phyloP scores from a whole-genome alignment of 37 sponge, comb jelly and placozoan species.

The Cliona cf. orientalis region DNA sequence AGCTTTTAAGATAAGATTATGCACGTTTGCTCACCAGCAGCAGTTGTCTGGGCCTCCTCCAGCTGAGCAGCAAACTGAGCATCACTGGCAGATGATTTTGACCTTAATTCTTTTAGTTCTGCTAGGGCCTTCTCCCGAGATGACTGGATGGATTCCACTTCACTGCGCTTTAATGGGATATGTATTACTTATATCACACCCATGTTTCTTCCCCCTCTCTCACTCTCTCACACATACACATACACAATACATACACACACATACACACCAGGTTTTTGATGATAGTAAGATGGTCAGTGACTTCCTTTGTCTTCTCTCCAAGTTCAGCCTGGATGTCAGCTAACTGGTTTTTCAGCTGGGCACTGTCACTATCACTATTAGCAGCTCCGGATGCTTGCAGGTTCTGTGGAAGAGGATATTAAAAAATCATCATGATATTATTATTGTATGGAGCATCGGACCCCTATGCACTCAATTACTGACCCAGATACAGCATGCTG shows the following conservation, averaged over 20 bases:
- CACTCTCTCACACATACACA: constrained; percentile 25
- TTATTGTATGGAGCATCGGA: too few relatives aligned
- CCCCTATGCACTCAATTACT: too few relatives aligned
- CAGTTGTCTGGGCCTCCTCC: too few relatives aligned
- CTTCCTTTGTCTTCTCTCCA: constrained; percentile 12
- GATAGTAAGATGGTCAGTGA: not conserved
- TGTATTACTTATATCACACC: too few relatives aligned
- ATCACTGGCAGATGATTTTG: not conserved
- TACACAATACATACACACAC: constrained; percentile 47
- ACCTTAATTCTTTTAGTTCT: not conserved
- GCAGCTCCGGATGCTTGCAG: too few relatives aligned
- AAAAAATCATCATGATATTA: too few relatives aligned
- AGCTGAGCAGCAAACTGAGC: not conserved
- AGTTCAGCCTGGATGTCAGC: not conserved
- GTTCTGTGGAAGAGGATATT: too few relatives aligned
- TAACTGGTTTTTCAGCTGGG: constrained; percentile 25
- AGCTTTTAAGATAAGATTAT: too few relatives aligned
- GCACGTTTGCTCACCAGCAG: constrained; percentile 3
- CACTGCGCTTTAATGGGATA: not conserved
- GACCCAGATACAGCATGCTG: too few relatives aligned
- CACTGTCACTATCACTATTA: constrained; percentile 4
- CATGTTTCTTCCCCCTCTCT: too few relatives aligned
- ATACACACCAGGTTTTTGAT: constrained; percentile 20
- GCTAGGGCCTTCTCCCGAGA: not conserved
- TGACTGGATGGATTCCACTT: not conserved